Percentiles rank a stretch among this genome's conserved stretches.
These are phyloP conservation scores for Penaeus vannamei DNA, from an alignment of 1,140 invertebrate species.

Conservation along the genomic window DNA sequence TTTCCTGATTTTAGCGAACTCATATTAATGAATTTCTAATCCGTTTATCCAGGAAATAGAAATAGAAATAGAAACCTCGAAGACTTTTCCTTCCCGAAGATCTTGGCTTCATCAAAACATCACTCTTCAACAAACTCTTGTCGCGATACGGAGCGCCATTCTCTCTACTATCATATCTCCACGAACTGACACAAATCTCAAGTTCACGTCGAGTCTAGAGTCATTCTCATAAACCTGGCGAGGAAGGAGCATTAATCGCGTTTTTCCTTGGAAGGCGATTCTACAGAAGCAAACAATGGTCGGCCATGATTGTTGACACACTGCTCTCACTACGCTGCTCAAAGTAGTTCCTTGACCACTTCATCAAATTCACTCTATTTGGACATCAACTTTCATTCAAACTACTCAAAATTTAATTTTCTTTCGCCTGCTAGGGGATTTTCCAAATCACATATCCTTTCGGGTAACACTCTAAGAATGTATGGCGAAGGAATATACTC, in stretches of 20 bases:
- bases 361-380: too few species aligned
- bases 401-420: too few species aligned
- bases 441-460: too few species aligned
- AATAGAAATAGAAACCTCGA: slow-evolving; percentile 9
- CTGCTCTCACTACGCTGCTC: slow-evolving; percentile 29
- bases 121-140: slow-evolving; percentile 28
- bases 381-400: too few species aligned
- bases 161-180: neutral
- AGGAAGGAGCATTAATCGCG: neutral
- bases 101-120: slow-evolving; percentile 53
- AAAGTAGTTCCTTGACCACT: slow-evolving; percentile 31
- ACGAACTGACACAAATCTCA: neutral
- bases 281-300: slow-evolving; percentile 34
- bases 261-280: slow-evolving; percentile 9
- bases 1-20: slow-evolving; percentile 80
- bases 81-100: slow-evolving; percentile 38
- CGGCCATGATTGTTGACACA: slow-evolving; percentile 62
- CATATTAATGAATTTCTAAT: slow-evolving; percentile 34
- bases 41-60: neutral
- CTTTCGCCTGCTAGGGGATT: too few species aligned
- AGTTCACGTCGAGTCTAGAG: slow-evolving; percentile 30
- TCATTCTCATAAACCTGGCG: slow-evolving; percentile 34
- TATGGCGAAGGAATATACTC: too few species aligned
- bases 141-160: slow-evolving; percentile 37
- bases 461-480: too few species aligned